Conservation (phyloP, 2,797 vertebrate species). For the Acipenser transmontanus region DNA sequence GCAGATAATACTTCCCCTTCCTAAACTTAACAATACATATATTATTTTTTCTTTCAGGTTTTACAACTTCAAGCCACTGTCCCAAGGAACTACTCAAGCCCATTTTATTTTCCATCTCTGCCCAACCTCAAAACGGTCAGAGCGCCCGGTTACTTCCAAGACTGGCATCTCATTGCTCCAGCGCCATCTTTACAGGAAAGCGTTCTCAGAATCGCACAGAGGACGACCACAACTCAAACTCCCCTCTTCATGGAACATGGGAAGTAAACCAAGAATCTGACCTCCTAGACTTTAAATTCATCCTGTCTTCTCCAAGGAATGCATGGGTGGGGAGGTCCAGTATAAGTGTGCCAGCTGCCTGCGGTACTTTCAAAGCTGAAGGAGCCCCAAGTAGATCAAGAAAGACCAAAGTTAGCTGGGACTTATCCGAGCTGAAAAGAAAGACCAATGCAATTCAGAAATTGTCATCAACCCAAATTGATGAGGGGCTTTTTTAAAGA, state of each 20-base stretch:
- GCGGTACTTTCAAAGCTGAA: constrained; percentile 4
- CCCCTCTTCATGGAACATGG: neutral
- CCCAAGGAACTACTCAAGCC: too few relatives aligned
- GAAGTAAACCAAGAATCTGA: neutral
- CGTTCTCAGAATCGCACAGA: neutral
- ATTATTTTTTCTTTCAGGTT: too few relatives aligned
- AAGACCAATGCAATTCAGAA: constrained; percentile 15
- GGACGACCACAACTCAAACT: too few relatives aligned
- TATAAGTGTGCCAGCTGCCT: constrained; percentile 7
- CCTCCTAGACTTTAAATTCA: neutral
- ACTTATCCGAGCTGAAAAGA: neutral
- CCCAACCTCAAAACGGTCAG: too few relatives aligned
- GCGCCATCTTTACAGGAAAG: constrained; percentile 39
- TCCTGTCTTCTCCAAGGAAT: neutral
- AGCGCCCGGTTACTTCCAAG: too few relatives aligned
- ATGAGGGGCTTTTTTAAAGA: too few relatives aligned
- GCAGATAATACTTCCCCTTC: too few relatives aligned
- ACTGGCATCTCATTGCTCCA: constrained; percentile 24
- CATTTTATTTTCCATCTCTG: too few relatives aligned
- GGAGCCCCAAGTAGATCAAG: neutral
- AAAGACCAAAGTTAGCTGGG: neutral
- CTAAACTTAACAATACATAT: too few relatives aligned
- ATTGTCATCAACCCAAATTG: neutral
- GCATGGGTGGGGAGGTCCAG: neutral
- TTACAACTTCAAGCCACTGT: too few relatives aligned